Conservation (phyloP, 2,888 invertebrate species). For the Ditylenchus weischeri region DNA sequence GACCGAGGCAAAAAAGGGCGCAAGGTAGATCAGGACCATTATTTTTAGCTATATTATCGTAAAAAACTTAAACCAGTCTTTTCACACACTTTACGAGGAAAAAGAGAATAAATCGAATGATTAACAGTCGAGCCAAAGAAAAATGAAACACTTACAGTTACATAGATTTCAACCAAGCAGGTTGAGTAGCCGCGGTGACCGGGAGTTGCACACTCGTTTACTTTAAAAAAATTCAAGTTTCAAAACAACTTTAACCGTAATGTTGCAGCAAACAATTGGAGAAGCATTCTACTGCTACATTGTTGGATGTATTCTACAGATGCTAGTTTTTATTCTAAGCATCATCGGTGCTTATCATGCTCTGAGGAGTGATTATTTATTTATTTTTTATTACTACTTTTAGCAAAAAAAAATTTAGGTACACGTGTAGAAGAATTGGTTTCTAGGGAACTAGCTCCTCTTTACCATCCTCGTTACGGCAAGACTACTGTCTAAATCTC, state of each 20-base stretch:
- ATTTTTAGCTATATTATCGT: too few relatives aligned
- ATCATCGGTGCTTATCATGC: constrained; percentile 50
- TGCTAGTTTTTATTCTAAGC: constrained; percentile 47
- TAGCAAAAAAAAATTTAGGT: neutral
- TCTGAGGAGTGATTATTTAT: constrained; percentile 32
- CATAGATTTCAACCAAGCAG: too few relatives aligned
- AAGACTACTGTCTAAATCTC: constrained; percentile 1
- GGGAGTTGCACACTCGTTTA: too few relatives aligned
- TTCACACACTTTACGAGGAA: too few relatives aligned
- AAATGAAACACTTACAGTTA: too few relatives aligned
- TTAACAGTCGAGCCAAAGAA: too few relatives aligned
- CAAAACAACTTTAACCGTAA: neutral
- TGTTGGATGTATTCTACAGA: constrained; percentile 45
- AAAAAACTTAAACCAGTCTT: too few relatives aligned
- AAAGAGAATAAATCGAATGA: too few relatives aligned
- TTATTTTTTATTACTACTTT: neutral
- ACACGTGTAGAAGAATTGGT: neutral
- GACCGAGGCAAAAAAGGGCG: too few relatives aligned
- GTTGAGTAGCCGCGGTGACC: too few relatives aligned
- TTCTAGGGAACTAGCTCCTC: constrained; percentile 6
- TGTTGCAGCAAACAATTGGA: constrained; percentile 54
- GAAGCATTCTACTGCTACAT: constrained; percentile 55
- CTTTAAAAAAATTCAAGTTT: neutral
- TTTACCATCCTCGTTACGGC: constrained; percentile 8
- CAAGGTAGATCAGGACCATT: too few relatives aligned